Conservation (phyloP, 2,888 invertebrate genomes). For the Ephialtes manifestator region DNA sequence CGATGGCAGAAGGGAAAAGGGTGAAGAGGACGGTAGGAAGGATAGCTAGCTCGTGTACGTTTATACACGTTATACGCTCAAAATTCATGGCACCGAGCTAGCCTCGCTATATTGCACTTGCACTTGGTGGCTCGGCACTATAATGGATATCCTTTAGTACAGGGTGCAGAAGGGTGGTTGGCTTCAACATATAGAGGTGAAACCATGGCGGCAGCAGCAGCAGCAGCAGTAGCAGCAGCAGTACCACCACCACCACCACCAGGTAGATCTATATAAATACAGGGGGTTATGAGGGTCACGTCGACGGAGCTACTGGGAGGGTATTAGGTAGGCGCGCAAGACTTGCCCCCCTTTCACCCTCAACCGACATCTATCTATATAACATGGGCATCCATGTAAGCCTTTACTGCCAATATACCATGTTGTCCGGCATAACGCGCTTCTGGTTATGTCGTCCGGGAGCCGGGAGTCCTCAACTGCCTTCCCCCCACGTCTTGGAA, state of each 20-base stretch:
- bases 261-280: conserved; percentile 74
- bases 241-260: conserved; percentile 1
- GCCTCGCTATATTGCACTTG: conserved; percentile 80
- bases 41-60: conserved; percentile 51
- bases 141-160: conserved; percentile 82
- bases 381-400: conserved; percentile 80
- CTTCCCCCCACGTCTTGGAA: conserved; percentile 3
- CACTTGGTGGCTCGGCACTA: conserved; percentile 76
- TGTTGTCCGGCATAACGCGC: conserved; percentile 78
- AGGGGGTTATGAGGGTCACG: conserved; percentile 74
- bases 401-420: conserved; percentile 83
- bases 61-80: conserved; percentile 75
- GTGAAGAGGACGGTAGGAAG: conserved; percentile 34
- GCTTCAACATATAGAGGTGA: conserved; percentile 8
- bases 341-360: conserved; percentile 4
- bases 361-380: conserved; percentile 65
- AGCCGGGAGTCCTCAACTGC: background rate
- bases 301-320: conserved; percentile 68
- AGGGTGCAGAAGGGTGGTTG: conserved; percentile 54
- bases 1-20: conserved; percentile 30
- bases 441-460: conserved; percentile 33
- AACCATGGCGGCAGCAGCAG: conserved; percentile 1
- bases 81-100: conserved; percentile 80
- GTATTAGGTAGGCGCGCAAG: conserved; percentile 70
- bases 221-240: background rate